phyloP scores from a whole-genome alignment of 2,113 vertebrate species.

The Hypanus sabinus region DNA sequence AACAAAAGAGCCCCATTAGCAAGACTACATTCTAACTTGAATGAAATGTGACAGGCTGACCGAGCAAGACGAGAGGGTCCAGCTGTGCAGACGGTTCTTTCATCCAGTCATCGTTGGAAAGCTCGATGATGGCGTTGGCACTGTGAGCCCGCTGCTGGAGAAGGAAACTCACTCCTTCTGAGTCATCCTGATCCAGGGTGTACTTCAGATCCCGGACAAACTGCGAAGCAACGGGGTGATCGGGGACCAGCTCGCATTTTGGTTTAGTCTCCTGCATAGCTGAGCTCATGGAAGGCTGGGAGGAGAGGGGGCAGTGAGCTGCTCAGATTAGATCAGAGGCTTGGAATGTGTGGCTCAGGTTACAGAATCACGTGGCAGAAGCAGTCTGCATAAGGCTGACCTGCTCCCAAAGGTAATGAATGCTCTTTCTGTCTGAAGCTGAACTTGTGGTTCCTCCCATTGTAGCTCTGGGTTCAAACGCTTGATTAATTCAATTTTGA shows the following conservation, averaged over 20 bases:
- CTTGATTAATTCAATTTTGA: background rate
- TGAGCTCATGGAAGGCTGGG: background rate
- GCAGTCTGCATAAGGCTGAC: background rate
- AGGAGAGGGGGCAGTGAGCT: background rate
- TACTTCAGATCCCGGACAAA: conserved; percentile 49
- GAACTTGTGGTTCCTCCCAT: background rate
- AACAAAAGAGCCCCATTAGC: too few relatives aligned
- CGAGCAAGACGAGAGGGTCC: conserved; percentile 51
- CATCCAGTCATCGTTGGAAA: conserved; percentile 63
- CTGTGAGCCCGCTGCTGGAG: conserved; percentile 42
- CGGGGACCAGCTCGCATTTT: conserved; percentile 41
- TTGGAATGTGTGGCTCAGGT: background rate
- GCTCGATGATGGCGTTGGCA: conserved; percentile 52
- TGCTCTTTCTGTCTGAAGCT: background rate
- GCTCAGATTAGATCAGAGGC: background rate
- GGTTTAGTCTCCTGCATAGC: conserved; percentile 4
- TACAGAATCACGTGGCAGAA: background rate
- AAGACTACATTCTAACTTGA: background rate
- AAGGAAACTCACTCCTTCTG: conserved; percentile 39
- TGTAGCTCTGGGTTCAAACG: background rate
- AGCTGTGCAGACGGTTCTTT: conserved; percentile 50
- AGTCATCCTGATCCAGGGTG: conserved; percentile 45
- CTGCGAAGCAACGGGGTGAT: conserved; percentile 45
- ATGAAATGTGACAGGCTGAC: conserved; percentile 42
- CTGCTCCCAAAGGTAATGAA: background rate